A percentile compares a stretch with the other conserved stretches of the same genome.
Evolutionary conservation across 1,140 invertebrate species (phyloP).

Genomic region (Zaprionus gabonicus): DNA sequence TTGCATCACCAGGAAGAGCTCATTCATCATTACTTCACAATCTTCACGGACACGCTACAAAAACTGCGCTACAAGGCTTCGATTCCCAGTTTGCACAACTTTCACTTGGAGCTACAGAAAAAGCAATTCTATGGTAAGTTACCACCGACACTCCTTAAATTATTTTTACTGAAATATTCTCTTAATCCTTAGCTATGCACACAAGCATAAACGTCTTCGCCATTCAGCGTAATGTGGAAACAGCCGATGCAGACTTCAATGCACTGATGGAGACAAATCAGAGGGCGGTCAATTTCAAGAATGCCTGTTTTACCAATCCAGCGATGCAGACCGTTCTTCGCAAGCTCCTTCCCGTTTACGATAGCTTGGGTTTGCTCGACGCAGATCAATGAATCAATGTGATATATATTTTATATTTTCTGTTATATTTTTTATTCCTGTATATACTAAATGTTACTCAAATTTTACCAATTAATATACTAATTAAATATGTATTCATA

Average conservation of each 20-base stretch:
- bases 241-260: slow-evolving; percentile 76
- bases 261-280: slow-evolving; percentile 71
- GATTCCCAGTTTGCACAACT: slow-evolving; percentile 74
- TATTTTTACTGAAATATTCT: background rate
- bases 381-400: slow-evolving; percentile 56
- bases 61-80: slow-evolving; percentile 58
- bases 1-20: slow-evolving; percentile 68
- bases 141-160: background rate
- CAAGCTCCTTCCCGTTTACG: slow-evolving; percentile 61
- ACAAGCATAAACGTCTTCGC: slow-evolving; percentile 62
- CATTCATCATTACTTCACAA: slow-evolving; percentile 63
- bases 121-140: slow-evolving; percentile 77
- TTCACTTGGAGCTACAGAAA: slow-evolving; percentile 61
- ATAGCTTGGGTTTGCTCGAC: slow-evolving; percentile 73
- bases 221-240: slow-evolving; percentile 71
- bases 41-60: slow-evolving; percentile 57
- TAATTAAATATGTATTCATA: background rate
- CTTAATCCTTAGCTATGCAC: slow-evolving; percentile 57
- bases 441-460: slow-evolving; percentile 1
- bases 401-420: slow-evolving; percentile 3
- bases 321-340: slow-evolving; percentile 48
- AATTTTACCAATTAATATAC: background rate
- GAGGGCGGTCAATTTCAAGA: slow-evolving; percentile 69
- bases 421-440: background rate
- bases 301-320: slow-evolving; percentile 64